Conservation (phyloP, 2,797 vertebrate genomes). For the Nothura maculosa region DNA sequence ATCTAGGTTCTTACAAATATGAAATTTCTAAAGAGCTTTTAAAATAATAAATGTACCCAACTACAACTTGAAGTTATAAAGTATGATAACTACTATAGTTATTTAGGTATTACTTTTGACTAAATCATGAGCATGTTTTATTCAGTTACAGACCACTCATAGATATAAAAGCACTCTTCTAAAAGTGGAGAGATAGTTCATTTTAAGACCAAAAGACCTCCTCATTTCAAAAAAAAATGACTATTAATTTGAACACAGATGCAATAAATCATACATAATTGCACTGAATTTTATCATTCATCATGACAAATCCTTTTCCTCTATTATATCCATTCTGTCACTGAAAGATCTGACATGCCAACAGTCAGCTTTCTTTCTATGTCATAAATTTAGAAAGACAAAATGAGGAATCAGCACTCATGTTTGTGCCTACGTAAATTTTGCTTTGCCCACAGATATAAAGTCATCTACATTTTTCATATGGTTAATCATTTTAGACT, state of each 20-base stretch:
- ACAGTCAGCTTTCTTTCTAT: conserved; percentile 12
- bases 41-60: neutral
- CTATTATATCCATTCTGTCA: neutral
- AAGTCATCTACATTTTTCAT: conserved; percentile 10
- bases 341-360: conserved; percentile 34
- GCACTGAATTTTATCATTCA: conserved; percentile 36
- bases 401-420: conserved; percentile 54
- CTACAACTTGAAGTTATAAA: neutral
- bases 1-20: neutral
- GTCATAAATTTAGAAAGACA: conserved; percentile 55
- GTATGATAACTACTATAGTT: neutral
- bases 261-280: conserved; percentile 18
- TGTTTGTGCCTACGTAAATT: neutral
- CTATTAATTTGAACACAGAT: neutral
- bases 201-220: neutral
- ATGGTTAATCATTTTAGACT: conserved; percentile 36
- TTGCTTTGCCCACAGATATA: conserved; percentile 43
- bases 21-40: neutral
- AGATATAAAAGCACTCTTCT: neutral
- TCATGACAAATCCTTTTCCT: neutral
- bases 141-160: neutral
- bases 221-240: conserved; percentile 2
- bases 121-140: neutral
- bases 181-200: neutral
- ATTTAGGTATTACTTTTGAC: neutral